Percentiles rank a stretch among this genome's conserved stretches.
phyloP scores from a whole-genome alignment of 1,140 invertebrate genomes.

The Harlomillsia oculata region DNA sequence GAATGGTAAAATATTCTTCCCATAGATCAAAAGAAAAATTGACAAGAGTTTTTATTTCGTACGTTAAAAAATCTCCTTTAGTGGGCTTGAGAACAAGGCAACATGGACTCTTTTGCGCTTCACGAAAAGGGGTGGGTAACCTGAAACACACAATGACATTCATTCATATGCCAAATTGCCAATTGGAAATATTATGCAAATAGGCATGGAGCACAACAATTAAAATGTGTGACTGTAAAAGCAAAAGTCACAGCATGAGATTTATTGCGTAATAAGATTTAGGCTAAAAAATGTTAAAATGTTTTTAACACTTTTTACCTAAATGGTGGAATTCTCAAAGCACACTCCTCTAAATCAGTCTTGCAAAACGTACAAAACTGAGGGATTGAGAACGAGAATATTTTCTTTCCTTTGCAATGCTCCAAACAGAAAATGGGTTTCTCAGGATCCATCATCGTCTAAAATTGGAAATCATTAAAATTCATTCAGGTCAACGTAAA shows the following conservation, averaged over 20 bases:
- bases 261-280: background rate
- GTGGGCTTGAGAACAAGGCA: constrained; percentile 68
- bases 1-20: background rate
- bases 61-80: constrained; percentile 69
- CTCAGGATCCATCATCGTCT: constrained; percentile 43
- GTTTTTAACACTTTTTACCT: constrained; percentile 51
- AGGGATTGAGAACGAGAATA: constrained; percentile 64
- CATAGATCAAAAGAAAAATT: background rate
- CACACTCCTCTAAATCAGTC: constrained; percentile 48
- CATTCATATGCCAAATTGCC: background rate
- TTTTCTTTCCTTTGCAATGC: constrained; percentile 59
- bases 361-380: constrained; percentile 59
- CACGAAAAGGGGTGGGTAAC: constrained; percentile 65
- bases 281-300: constrained; percentile 9
- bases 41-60: constrained; percentile 38
- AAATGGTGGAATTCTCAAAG: constrained; percentile 59
- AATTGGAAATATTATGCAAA: background rate
- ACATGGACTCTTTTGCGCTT: constrained; percentile 59
- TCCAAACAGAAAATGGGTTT: constrained; percentile 70
- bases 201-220: background rate
- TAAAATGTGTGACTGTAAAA: background rate
- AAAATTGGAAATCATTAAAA: background rate
- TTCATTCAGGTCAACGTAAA: background rate
- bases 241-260: background rate
- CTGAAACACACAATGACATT: constrained; percentile 42